Evolutionary conservation across 2,888 invertebrate genomes (phyloP), one percentile per base, ranked within the genome.

Genomic region (Spodoptera littoralis): DNA sequence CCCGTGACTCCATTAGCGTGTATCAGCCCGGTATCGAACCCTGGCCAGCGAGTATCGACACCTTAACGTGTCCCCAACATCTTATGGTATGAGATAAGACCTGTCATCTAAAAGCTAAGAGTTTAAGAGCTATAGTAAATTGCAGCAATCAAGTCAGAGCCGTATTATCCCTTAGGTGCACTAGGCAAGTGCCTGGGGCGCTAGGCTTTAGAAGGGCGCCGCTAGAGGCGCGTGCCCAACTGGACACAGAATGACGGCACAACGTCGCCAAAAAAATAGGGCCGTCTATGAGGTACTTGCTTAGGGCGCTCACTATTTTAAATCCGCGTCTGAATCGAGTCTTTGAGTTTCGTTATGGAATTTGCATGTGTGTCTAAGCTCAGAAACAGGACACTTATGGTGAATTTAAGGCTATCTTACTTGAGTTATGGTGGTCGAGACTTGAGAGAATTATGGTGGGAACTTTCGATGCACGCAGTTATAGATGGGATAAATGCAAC

Each of bases 1-100:
- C 86, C 86, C 86, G 85, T 82, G 78, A 78, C 78, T 92, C 92
- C 93, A 93, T 93, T 93, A 93, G 92, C 90, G 85, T 87, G 83
- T 88, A 90, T 92, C 91, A 88, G 64, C 79, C 79, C 70, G 76
- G 77, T 89, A 90, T 90, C 88, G 81, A 76, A 76, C 72, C 73
- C 80, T 77, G 82, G 80, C 50, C 44, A 42, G 51, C 55, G 24
- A 52, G 54, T 88, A 84, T 88, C 88, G 89, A 89, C 90, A 87
- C 82, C 78, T 79, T 84, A 86, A 90, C 88, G 84, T 88, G 81
- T 81, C 79, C 80, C 84, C 62, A 82, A 51, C 86, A 86, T 86
- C 87, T 88, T 86, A 87, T 84, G 83, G 80, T 48, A 65, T 57
- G 47, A 80, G 90, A 91, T 90, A 90, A 87, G 73, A 76, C 77